A percentile compares a stretch with the other conserved stretches of the same genome.
phyloP scores from a whole-genome alignment of 2,113 vertebrate species.

The Periophthalmus modestus region DNA sequence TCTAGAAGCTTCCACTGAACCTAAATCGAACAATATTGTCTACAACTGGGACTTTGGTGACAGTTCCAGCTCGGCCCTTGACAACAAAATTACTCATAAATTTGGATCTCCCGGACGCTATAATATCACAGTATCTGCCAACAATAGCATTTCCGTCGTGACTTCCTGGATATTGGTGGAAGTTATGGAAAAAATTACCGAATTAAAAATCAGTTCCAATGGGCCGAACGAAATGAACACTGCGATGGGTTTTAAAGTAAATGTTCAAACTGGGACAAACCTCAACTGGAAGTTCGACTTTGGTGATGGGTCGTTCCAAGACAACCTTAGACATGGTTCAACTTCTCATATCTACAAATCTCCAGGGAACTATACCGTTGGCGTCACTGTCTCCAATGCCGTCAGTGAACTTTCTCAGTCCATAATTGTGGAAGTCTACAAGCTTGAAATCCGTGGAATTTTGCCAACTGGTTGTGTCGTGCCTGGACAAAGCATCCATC shows the following conservation, averaged over 20 bases:
- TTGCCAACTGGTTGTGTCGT: constrained; percentile 60
- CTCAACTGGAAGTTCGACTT: constrained; percentile 77
- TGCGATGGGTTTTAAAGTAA: constrained; percentile 58
- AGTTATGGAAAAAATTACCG: constrained; percentile 66
- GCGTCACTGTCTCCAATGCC: constrained; percentile 64
- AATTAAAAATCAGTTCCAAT: constrained; percentile 57
- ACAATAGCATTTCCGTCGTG: constrained; percentile 63
- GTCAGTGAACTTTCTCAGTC: constrained; percentile 56
- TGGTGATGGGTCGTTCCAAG: constrained; percentile 69
- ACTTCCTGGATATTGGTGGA: constrained; percentile 55
- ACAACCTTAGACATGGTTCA: constrained; percentile 47
- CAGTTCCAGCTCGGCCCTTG: constrained; percentile 45
- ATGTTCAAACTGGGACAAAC: constrained; percentile 58
- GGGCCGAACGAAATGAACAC: constrained; percentile 62
- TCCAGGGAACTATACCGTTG: constrained; percentile 71
- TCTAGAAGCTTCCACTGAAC: constrained; percentile 62
- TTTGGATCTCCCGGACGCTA: constrained; percentile 65
- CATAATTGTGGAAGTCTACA: constrained; percentile 61
- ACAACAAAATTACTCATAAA: constrained; percentile 36
- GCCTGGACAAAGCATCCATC: constrained; percentile 36
- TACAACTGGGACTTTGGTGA: constrained; percentile 77
- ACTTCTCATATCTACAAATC: constrained; percentile 67
- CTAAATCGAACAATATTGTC: constrained; percentile 44
- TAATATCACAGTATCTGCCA: constrained; percentile 72
- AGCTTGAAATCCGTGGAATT: constrained; percentile 62